A percentile compares a stretch with the other conserved stretches of the same genome.
Evolutionary conservation across 1,140 invertebrate genomes (phyloP).

Genomic region (Zeugodacus cucurbitae): DNA sequence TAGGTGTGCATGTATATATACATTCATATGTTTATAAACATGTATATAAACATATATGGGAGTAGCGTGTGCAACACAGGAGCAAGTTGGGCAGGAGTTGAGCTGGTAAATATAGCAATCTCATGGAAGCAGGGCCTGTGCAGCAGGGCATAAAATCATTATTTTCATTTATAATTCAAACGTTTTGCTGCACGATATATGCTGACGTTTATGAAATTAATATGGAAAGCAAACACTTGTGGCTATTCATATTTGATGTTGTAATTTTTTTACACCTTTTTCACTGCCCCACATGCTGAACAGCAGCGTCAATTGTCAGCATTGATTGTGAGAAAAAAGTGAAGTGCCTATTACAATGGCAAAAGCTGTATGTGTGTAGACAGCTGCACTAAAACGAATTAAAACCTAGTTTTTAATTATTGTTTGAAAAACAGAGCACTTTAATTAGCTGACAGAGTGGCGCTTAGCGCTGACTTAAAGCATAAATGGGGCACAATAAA

Average conservation of each 20-base stretch:
- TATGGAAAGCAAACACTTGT: not conserved
- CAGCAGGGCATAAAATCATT: constrained; percentile 20
- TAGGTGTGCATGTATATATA: not conserved
- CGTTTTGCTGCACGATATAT: not conserved
- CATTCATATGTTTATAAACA: not conserved
- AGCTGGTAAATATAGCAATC: not conserved
- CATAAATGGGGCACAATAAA: not conserved
- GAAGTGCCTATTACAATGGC: not conserved
- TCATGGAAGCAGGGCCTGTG: not conserved
- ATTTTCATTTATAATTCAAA: constrained; percentile 5
- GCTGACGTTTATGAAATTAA: not conserved
- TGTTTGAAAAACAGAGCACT: not conserved
- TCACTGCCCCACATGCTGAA: not conserved
- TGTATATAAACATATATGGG: no score
- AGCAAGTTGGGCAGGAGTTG: not conserved
- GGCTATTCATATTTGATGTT: not conserved
- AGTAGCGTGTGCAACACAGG: not conserved
- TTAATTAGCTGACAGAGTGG: not conserved
- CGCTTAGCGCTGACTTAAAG: not conserved
- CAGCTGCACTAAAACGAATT: not conserved
- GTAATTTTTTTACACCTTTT: not conserved
- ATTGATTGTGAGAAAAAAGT: constrained; percentile 23
- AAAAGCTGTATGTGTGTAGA: not conserved
- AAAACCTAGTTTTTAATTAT: not conserved
- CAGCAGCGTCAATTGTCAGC: not conserved